phyloP scores from a whole-genome alignment of 2,797 vertebrate species.

The Pseudomugil gertrudae region DNA sequence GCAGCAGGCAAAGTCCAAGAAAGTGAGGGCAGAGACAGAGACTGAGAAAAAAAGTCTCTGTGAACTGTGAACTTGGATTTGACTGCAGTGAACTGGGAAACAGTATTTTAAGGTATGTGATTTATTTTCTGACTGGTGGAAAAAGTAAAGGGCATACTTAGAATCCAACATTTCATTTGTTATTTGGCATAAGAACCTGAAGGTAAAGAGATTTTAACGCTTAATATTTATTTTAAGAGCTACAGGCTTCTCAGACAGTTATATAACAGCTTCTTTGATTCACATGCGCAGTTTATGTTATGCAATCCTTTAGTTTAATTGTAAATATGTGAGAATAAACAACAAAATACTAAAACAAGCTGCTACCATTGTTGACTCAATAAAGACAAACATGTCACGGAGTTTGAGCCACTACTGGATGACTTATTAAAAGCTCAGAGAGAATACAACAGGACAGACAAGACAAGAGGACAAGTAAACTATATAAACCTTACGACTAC shows the following conservation, averaged over 20 bases:
- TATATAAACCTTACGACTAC: not conserved
- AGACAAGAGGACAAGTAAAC: constrained; percentile 4
- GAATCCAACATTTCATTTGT: constrained; percentile 4
- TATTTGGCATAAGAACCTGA: not conserved
- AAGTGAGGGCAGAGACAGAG: constrained; percentile 11
- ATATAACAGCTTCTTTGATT: not conserved
- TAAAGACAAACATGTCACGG: not conserved
- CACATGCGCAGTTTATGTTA: not conserved
- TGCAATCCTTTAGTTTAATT: constrained; percentile 3
- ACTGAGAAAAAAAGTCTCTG: constrained; percentile 7
- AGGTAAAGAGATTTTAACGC: constrained; percentile 21
- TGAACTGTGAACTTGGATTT: constrained; percentile 22
- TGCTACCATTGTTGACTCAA: not conserved
- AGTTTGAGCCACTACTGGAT: not conserved
- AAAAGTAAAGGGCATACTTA: not conserved
- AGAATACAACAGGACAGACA: not conserved
- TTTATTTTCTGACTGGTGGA: not conserved
- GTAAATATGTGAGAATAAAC: not conserved
- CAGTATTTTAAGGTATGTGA: constrained; percentile 40
- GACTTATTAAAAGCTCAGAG: constrained; percentile 16
- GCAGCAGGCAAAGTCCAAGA: constrained; percentile 29
- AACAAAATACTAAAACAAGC: not conserved
- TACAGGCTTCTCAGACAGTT: not conserved
- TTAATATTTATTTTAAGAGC: constrained; percentile 8
- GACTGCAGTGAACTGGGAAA: not conserved